Conservation (phyloP, 1,140 invertebrate species). For the Chelonus insularis region DNA sequence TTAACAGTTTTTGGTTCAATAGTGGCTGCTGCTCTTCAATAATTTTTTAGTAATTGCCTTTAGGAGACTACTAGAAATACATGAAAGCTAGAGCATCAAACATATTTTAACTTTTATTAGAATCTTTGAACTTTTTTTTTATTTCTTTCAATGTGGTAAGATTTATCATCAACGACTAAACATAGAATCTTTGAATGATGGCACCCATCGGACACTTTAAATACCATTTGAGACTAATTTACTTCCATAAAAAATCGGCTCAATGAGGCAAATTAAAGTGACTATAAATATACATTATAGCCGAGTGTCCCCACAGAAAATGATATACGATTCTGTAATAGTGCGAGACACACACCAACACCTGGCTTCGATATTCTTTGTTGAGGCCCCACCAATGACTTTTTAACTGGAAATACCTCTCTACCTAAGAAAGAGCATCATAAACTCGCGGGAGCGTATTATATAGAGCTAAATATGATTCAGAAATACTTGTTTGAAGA, state of each 20-base stretch:
- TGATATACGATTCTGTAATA: constrained; percentile 55
- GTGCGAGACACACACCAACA: constrained; percentile 43
- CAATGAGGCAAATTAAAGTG: constrained; percentile 43
- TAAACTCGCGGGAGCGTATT: constrained; percentile 37
- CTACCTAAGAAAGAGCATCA: constrained; percentile 21
- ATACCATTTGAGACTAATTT: constrained; percentile 43
- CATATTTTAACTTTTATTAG: background rate
- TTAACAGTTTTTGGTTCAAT: background rate
- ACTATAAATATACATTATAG: constrained; percentile 44
- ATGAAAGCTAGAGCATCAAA: no score
- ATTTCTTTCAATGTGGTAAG: background rate
- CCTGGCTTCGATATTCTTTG: constrained; percentile 46
- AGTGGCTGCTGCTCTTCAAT: background rate
- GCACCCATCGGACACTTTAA: constrained; percentile 18
- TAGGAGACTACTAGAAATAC: no score
- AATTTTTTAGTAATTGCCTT: background rate
- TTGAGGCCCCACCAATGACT: constrained; percentile 15
- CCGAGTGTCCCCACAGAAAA: constrained; percentile 40
- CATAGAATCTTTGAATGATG: constrained; percentile 16
- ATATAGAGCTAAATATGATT: constrained; percentile 31
- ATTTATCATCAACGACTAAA: constrained; percentile 11
- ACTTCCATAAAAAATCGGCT: constrained; percentile 41
- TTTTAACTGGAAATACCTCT: no score
- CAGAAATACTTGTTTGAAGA: constrained; percentile 43
- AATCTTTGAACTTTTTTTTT: background rate